Base-by-base conservation (phyloP, 2,888 invertebrate species). In the Teleogryllus oceanicus region DNA sequence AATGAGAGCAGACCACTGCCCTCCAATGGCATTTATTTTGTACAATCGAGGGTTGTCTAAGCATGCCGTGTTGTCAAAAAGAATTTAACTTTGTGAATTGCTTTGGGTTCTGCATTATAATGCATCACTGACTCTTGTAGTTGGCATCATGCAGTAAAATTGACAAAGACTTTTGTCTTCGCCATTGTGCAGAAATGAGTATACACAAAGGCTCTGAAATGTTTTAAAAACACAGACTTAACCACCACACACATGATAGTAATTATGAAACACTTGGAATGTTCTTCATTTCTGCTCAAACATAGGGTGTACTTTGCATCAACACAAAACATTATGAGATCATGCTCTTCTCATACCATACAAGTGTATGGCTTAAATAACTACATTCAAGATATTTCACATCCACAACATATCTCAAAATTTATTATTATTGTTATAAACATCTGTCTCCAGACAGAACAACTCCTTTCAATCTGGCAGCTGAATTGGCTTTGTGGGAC, bases 1-100 rank as follows among this genome's bases (percentile, higher is more conserved):
- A 62, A 18, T 62, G 3, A 5, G n/a, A n/a, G 62, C 62, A 62
- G 62, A 4, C 13, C 62, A 12, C 12, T 13, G 62, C 62, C 62
- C 62, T 62, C 62, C n/a, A n/a, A 62, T 62, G 62, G 62, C 62
- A 62, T 62, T 62, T 62, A 62, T 62, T 62, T 62, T 62, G 62
- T 62, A 62, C 62, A 62, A n/a, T 62, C 62, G 62, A 62, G 62
- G 62, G 62, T 62, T 62, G 62, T 62, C 62, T 62, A 62, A 13
- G n/a, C 62, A 62, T 62, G n/a, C 62, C 62, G 11, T 62, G 13
- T 62, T 62, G 62, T n/a, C 11, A 18, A n/a, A 62, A 62, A n/a
- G n/a, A 62, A 62, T 37, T 37, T 37, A 62, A 62, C 62, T 8
- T 62, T 8, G n/a, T 62, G n/a, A 18, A 62, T 18, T 62, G 16